These are phyloP conservation scores for Galeopterus variegatus DNA, from an alignment of 2,113 vertebrate genomes.

Conservation along the genomic window DNA sequence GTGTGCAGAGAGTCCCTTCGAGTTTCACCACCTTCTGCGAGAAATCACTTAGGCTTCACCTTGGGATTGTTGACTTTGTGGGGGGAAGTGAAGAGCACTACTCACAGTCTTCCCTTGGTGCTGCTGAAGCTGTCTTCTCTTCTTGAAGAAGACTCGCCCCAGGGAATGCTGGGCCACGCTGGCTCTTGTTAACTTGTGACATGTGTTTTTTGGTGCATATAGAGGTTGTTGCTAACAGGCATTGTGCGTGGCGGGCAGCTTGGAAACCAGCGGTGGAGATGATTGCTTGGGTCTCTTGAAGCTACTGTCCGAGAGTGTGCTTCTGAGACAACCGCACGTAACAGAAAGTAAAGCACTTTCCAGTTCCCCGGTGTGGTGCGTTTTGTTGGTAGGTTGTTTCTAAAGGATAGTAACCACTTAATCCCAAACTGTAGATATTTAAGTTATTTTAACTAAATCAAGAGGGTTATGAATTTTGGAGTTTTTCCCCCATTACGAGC, in stretches of 20 bases:
- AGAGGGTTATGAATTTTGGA: neutral
- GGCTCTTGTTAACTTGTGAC: slow-evolving; percentile 1
- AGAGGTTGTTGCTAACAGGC: neutral
- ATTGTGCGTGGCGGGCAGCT: no score
- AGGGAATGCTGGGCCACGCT: slow-evolving; percentile 21
- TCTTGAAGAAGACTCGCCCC: slow-evolving; percentile 30
- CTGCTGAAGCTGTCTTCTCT: neutral
- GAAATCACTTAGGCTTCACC: no score
- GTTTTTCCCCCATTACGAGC: neutral
- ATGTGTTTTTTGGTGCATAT: neutral
- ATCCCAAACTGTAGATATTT: neutral
- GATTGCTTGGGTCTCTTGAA: neutral
- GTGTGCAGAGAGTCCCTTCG: neutral
- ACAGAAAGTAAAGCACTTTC: neutral
- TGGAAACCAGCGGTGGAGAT: neutral
- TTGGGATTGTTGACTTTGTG: no score
- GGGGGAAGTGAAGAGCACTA: no score
- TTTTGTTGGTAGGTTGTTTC: neutral
- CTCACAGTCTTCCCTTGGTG: no score
- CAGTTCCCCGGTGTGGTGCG: neutral
- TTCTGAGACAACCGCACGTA: neutral
- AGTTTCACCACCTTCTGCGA: neutral
- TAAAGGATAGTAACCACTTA: neutral
- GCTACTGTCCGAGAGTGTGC: neutral
- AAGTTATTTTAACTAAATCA: slow-evolving; percentile 26